Conservation (phyloP, 2,113 vertebrate genomes). For the Todiramphus chloris region DNA sequence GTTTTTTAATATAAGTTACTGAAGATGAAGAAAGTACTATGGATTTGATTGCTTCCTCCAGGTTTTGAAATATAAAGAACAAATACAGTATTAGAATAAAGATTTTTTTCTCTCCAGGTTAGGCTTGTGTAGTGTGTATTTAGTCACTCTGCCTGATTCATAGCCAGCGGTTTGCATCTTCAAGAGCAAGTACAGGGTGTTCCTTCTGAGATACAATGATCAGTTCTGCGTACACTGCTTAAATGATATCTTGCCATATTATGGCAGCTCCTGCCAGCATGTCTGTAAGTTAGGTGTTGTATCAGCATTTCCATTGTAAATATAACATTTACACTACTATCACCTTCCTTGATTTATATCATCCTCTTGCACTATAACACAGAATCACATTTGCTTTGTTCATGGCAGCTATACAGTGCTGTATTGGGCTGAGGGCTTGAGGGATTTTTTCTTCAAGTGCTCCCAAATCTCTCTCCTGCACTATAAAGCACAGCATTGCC, state of each 20-base stretch:
- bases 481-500: not conserved
- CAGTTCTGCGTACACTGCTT: conserved; percentile 40
- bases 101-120: conserved; percentile 28
- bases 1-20: conserved; percentile 67
- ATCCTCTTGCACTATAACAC: not conserved
- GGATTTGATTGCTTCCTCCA: conserved; percentile 68
- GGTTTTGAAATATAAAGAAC: conserved; percentile 69
- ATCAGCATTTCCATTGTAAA: conserved; percentile 64
- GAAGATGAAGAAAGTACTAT: conserved; percentile 42
- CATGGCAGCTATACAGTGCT: not conserved
- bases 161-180: conserved; percentile 30
- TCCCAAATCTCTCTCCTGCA: conserved; percentile 7
- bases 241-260: conserved; percentile 29
- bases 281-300: conserved; percentile 33
- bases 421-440: not conserved
- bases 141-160: conserved; percentile 45
- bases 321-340: conserved; percentile 53
- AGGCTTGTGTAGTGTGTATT: conserved; percentile 22
- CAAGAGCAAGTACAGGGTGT: conserved; percentile 44
- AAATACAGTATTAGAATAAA: conserved; percentile 36
- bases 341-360: conserved; percentile 55
- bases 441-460: conserved; percentile 46
- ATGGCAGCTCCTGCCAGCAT: conserved; percentile 12
- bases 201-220: conserved; percentile 45
- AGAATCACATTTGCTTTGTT: conserved; percentile 53